phyloP scores from a whole-genome alignment of 2,888 invertebrate species.

The Troglohyphantes excavatus region DNA sequence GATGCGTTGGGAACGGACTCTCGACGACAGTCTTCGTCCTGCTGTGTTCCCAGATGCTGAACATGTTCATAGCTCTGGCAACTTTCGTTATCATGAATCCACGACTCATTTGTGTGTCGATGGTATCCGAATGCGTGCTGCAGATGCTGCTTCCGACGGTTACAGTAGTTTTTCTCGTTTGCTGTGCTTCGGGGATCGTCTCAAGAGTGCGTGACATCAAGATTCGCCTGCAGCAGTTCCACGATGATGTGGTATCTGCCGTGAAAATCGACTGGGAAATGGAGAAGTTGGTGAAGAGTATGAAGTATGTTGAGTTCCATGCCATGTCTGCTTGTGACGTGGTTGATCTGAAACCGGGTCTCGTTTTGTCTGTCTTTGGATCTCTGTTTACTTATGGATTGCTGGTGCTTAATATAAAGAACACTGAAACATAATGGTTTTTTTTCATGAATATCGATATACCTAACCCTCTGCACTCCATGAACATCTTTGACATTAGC shows the following conservation, averaged over 20 bases:
- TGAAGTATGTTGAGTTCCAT: neutral
- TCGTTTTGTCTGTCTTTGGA: neutral
- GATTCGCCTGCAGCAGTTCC: neutral
- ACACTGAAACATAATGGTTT: no score
- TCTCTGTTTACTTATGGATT: constrained; percentile 25
- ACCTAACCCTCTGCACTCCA: no score
- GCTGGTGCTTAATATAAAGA: neutral
- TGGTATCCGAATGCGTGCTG: neutral
- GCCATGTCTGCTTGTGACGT: constrained; percentile 9
- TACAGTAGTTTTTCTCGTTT: neutral
- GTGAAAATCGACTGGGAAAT: neutral
- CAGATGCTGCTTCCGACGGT: neutral
- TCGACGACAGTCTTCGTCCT: neutral
- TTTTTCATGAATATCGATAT: no score
- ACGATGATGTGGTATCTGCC: neutral
- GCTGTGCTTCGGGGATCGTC: neutral
- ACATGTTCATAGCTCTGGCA: neutral
- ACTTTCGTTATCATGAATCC: neutral
- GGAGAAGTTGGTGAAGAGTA: neutral
- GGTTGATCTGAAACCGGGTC: neutral
- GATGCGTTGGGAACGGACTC: neutral
- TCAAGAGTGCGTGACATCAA: neutral
- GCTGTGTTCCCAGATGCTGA: neutral
- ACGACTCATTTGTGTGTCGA: neutral
- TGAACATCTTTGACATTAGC: no score